phyloP scores from a whole-genome alignment of 2,113 vertebrate genomes.

The Psilopsiagon aymara region DNA sequence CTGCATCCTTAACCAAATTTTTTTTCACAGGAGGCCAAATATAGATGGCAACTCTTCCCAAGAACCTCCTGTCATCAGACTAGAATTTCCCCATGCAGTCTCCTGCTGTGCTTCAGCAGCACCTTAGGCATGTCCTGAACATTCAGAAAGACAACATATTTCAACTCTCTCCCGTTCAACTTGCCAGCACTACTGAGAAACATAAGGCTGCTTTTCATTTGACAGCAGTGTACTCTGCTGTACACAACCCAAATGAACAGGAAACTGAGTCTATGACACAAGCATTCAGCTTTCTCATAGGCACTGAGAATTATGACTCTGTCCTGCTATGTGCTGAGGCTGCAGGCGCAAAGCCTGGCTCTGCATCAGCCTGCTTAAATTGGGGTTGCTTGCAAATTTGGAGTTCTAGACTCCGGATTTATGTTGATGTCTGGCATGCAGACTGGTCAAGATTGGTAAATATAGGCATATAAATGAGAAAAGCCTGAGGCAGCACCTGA shows the following conservation, averaged over 20 bases:
- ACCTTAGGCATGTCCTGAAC: not conserved
- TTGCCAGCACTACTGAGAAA: not conserved
- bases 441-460: not conserved
- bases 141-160: not conserved
- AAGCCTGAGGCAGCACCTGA: not conserved
- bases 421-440: not conserved
- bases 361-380: not conserved
- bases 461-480: not conserved
- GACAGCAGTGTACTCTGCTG: not conserved
- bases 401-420: not conserved
- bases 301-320: not conserved
- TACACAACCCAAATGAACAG: not conserved
- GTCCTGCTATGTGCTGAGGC: not conserved
- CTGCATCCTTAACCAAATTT: not conserved
- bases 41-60: not conserved
- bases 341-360: not conserved
- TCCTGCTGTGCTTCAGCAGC: not conserved
- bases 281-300: not conserved
- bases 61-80: not conserved
- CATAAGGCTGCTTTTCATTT: not conserved
- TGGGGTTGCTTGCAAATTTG: not conserved
- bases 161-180: not conserved
- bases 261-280: not conserved
- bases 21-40: not conserved
- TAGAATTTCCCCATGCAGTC: not conserved